These are phyloP conservation scores for Diogma glabrata DNA, from an alignment of 2,888 invertebrate species.

Conservation along the genomic window DNA sequence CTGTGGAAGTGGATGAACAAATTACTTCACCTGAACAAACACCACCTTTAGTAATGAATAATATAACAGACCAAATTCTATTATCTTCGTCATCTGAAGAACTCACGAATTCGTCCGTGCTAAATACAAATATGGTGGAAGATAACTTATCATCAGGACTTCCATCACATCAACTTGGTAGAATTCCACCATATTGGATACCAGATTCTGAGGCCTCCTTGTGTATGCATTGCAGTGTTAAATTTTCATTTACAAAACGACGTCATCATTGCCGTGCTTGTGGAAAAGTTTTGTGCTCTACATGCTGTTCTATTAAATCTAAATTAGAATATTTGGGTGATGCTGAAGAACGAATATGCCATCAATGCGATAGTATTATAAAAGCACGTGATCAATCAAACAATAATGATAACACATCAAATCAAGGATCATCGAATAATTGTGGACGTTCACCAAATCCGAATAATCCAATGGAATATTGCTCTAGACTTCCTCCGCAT, in stretches of 20 bases:
- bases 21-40: slow-evolving; percentile 30
- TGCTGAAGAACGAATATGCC: slow-evolving; percentile 68
- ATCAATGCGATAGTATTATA: slow-evolving; percentile 52
- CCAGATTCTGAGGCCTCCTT: slow-evolving; percentile 69
- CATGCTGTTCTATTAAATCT: slow-evolving; percentile 62
- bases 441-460: slow-evolving; percentile 55
- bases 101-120: slow-evolving; percentile 8
- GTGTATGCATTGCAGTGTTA: slow-evolving; percentile 71
- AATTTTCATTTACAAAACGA: slow-evolving; percentile 70
- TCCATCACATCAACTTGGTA: slow-evolving; percentile 44
- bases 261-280: slow-evolving; percentile 83
- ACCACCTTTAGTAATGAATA: slow-evolving; percentile 23
- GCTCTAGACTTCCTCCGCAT: slow-evolving; percentile 68
- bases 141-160: background rate
- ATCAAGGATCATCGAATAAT: too few species aligned
- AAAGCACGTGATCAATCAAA: slow-evolving; percentile 31
- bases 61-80: slow-evolving; percentile 13
- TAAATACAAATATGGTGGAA: background rate
- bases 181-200: slow-evolving; percentile 74
- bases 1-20: slow-evolving; percentile 16
- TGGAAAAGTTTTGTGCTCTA: slow-evolving; percentile 68
- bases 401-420: background rate
- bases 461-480: slow-evolving; percentile 79
- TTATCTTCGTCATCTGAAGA: slow-evolving; percentile 24
- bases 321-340: slow-evolving; percentile 59